These are phyloP conservation scores for Macroglossus sobrinus DNA, from an alignment of 2,113 vertebrate species.

Conservation along the genomic window DNA sequence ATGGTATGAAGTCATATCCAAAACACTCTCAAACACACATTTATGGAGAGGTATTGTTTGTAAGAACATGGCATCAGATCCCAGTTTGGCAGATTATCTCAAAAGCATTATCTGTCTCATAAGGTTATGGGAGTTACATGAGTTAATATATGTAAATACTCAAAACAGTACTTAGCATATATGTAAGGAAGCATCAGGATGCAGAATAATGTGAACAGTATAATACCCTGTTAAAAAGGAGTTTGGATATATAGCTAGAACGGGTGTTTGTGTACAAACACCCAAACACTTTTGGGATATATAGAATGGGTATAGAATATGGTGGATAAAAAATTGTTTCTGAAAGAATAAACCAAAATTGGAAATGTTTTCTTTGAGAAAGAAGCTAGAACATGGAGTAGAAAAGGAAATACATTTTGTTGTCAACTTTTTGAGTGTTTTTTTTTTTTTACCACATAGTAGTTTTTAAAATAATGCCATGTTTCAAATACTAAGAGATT, in stretches of 20 bases:
- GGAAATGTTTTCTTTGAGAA: background rate
- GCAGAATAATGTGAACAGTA: background rate
- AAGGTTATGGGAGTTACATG: background rate
- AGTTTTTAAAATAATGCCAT: constrained; percentile 21
- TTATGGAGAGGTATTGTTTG: background rate
- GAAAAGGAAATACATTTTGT: background rate
- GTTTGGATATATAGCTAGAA: background rate
- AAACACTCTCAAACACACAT: background rate
- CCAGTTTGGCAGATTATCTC: background rate
- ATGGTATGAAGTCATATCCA: background rate
- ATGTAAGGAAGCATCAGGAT: background rate
- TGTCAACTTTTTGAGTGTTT: background rate
- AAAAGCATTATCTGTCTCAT: background rate
- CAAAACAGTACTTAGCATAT: background rate
- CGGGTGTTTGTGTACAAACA: background rate
- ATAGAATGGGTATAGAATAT: background rate
- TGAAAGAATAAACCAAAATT: background rate
- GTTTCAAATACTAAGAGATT: constrained; percentile 39
- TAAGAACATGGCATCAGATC: background rate
- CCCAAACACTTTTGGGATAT: background rate
- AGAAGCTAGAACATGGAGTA: background rate
- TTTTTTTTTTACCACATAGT: background rate
- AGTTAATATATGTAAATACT: background rate
- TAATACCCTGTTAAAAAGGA: background rate
- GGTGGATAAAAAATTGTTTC: background rate